Percentiles rank a stretch among this genome's conserved stretches.
phyloP scores from a whole-genome alignment of 2,888 invertebrate species.

The Pollenia amentaria region DNA sequence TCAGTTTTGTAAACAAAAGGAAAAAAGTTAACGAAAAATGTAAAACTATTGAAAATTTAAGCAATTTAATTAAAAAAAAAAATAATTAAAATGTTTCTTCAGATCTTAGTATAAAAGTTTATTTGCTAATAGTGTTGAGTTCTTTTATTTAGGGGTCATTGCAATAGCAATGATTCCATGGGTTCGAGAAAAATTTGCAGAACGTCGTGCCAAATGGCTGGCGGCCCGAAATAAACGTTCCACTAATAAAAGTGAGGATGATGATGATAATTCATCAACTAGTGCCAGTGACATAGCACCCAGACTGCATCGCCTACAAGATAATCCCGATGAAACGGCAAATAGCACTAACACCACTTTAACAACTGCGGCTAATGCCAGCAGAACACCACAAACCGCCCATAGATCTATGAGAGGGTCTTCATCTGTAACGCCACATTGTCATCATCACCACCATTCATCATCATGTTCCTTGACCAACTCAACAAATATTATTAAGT shows the following conservation, averaged over 20 bases:
- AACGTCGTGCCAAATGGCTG: conserved; percentile 83
- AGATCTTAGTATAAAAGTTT: not conserved
- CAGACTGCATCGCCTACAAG: conserved; percentile 67
- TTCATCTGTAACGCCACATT: conserved; percentile 43
- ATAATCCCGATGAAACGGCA: conserved; percentile 60
- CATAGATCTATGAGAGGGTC: conserved; percentile 58
- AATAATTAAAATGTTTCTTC: not conserved
- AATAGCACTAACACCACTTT: conserved; percentile 9
- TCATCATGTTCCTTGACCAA: conserved; percentile 69
- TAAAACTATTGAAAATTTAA: conserved; percentile 1
- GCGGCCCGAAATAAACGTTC: conserved; percentile 80
- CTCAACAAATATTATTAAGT: conserved; percentile 69
- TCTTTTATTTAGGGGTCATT: conserved; percentile 24
- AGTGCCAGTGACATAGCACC: conserved; percentile 63
- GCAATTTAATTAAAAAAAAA: conserved; percentile 5
- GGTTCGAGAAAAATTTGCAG: conserved; percentile 84
- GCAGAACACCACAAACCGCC: conserved; percentile 61
- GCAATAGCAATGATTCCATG: conserved; percentile 82
- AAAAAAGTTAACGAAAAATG: conserved; percentile 31
- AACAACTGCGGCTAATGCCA: conserved; percentile 28
- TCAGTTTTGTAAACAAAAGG: conserved; percentile 60
- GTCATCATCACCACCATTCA: conserved; percentile 70
- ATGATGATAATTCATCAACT: conserved; percentile 62
- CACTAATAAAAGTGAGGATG: conserved; percentile 58
- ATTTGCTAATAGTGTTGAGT: conserved; percentile 8